Evolutionary conservation across 2,888 invertebrate genomes (phyloP).

Genomic region (Drosophila mettleri): DNA sequence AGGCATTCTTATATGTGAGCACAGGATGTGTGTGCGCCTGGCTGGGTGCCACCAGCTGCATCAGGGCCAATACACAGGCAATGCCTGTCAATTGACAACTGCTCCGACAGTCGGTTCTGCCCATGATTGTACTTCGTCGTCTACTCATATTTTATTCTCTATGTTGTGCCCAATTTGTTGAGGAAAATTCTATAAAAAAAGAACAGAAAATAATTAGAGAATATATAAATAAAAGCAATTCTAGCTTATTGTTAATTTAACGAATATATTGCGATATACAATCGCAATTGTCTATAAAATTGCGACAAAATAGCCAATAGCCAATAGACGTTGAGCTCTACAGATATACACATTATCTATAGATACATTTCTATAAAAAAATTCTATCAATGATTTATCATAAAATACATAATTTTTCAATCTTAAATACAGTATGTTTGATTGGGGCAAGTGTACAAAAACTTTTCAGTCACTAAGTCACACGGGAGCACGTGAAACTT

Average conservation of each 20-base stretch:
- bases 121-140: constrained; percentile 44
- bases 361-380: not conserved
- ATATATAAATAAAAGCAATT: too few species aligned
- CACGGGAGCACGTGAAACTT: not conserved
- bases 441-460: not conserved
- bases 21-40: constrained; percentile 78
- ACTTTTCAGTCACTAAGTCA: not conserved
- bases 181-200: constrained; percentile 45
- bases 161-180: constrained; percentile 41
- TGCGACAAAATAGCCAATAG: too few species aligned
- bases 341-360: too few species aligned
- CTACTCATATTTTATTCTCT: constrained; percentile 7
- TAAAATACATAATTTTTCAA: not conserved
- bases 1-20: constrained; percentile 81
- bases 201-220: not conserved
- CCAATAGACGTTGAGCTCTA: too few species aligned
- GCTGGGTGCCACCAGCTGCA: constrained; percentile 50
- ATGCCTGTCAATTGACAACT: constrained; percentile 1
- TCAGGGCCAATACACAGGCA: constrained; percentile 38
- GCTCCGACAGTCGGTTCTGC: constrained; percentile 18
- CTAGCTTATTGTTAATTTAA: not conserved
- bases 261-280: too few species aligned
- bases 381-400: too few species aligned
- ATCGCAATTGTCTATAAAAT: too few species aligned
- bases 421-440: not conserved